Evolutionary conservation across 1,140 invertebrate species (phyloP).

Genomic region (Dreissena polymorpha): DNA sequence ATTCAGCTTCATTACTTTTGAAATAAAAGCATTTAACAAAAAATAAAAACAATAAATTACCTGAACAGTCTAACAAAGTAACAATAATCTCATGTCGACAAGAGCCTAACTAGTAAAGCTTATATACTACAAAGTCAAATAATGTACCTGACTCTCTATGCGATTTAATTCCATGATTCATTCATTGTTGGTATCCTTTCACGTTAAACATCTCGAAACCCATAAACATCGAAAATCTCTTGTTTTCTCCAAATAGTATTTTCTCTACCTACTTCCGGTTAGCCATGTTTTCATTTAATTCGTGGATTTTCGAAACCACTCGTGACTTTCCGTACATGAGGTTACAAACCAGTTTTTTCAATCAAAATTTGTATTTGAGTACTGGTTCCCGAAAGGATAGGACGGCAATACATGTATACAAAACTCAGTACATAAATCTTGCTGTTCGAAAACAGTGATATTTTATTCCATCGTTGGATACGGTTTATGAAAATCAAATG

Average conservation of each 20-base stretch:
- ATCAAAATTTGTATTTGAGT: too few species aligned
- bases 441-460: too few species aligned
- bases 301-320: too few species aligned
- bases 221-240: slow-evolving; percentile 48
- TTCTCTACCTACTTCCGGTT: slow-evolving; percentile 70
- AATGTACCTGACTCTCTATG: slow-evolving; percentile 66
- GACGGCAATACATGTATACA: too few species aligned
- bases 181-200: slow-evolving; percentile 46
- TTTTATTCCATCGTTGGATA: too few species aligned
- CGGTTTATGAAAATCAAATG: too few species aligned
- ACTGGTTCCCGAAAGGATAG: too few species aligned
- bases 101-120: not conserved
- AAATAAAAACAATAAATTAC: not conserved
- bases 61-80: too few species aligned
- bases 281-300: slow-evolving; percentile 43
- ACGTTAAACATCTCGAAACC: slow-evolving; percentile 28
- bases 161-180: slow-evolving; percentile 67
- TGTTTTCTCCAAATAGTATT: slow-evolving; percentile 33
- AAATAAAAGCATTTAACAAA: not conserved
- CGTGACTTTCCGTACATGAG: too few species aligned
- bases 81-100: too few species aligned
- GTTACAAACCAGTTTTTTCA: too few species aligned
- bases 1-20: not conserved
- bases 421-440: too few species aligned
- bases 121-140: not conserved